These are phyloP conservation scores for Darevskia mixta DNA, from an alignment of 2,797 vertebrate species.

Conservation along the genomic window DNA sequence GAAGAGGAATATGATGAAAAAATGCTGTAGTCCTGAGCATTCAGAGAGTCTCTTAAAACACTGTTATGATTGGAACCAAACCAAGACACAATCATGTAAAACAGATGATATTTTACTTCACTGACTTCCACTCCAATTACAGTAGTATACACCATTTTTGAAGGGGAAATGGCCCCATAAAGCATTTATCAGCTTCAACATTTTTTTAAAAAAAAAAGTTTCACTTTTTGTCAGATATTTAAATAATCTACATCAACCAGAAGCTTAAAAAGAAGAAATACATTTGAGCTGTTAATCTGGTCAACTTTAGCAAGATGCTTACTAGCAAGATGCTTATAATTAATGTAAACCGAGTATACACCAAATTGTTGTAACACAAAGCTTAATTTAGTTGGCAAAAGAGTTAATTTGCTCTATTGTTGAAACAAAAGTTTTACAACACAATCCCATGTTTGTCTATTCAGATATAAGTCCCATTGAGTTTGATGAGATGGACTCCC, in stretches of 20 bases:
- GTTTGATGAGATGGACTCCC: neutral
- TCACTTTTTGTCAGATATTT: conserved; percentile 39
- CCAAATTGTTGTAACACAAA: neutral
- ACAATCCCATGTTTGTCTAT: neutral
- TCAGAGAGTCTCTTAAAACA: conserved; percentile 65
- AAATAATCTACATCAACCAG: neutral
- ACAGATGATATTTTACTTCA: conserved; percentile 72
- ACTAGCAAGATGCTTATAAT: neutral
- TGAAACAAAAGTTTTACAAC: neutral
- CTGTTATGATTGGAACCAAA: conserved; percentile 77
- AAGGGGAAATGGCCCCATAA: neutral
- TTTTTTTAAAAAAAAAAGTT: neutral
- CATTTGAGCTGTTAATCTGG: neutral
- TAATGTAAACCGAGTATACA: neutral
- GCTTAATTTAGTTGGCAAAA: neutral
- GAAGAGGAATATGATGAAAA: conserved; percentile 67
- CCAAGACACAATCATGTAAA: conserved; percentile 74
- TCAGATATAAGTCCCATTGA: neutral
- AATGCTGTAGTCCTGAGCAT: conserved; percentile 63
- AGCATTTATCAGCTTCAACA: conserved; percentile 36
- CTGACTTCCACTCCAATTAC: conserved; percentile 73
- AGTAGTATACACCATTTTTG: conserved; percentile 38
- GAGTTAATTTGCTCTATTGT: neutral
- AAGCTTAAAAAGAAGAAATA: conserved; percentile 32
- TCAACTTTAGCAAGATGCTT: neutral